Evolutionary conservation across 2,797 vertebrate genomes (phyloP).

Genomic region (Muraenolepis orangiensis): DNA sequence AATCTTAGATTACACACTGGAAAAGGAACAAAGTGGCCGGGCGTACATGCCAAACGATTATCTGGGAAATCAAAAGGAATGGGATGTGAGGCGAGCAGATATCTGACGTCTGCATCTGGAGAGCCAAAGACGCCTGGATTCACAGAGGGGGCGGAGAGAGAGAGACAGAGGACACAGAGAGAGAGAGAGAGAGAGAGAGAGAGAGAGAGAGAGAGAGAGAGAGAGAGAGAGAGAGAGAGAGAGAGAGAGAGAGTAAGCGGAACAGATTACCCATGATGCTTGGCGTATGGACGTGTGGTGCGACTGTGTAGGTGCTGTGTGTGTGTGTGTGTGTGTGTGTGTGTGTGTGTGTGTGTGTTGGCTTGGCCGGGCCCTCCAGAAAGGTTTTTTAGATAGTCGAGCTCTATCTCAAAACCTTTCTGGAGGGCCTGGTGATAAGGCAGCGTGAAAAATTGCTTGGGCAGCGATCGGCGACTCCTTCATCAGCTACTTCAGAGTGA

Average conservation of each 20-base stretch:
- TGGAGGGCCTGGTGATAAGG: background rate
- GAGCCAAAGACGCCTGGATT: conserved; percentile 23
- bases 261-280: conserved; percentile 18
- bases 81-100: conserved; percentile 24
- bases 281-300: background rate
- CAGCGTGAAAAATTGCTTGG: background rate
- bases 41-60: conserved; percentile 44
- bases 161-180: background rate
- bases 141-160: conserved; percentile 16
- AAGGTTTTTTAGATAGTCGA: background rate
- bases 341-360: background rate
- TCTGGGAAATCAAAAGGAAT: conserved; percentile 35
- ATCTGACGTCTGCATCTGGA: conserved; percentile 30
- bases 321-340: background rate
- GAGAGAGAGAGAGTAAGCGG: background rate
- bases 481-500: background rate
- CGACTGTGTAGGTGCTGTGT: background rate
- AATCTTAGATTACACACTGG: conserved; percentile 44
- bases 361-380: background rate
- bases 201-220: background rate
- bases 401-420: too few species aligned
- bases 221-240: conserved; percentile 1
- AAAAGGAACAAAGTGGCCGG: conserved; percentile 21
- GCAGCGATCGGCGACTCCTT: background rate
- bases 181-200: background rate